Evolutionary conservation across 2,888 invertebrate species (phyloP).

Genomic region (Ommatoiulus sabulosus): DNA sequence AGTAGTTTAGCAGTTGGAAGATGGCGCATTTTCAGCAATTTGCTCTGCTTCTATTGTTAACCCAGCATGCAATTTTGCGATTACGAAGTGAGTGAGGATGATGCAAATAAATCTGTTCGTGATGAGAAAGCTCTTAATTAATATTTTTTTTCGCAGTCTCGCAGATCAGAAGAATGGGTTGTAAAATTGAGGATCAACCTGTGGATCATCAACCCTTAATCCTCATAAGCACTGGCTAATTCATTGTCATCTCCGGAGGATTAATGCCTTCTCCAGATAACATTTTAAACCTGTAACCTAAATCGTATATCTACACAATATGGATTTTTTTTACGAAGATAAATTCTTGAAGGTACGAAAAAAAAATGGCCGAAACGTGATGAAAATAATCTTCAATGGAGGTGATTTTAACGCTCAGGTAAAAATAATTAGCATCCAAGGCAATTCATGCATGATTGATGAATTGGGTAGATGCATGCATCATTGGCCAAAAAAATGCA

Average conservation of each 20-base stretch:
- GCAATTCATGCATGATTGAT: constrained; percentile 2
- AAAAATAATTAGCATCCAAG: constrained; percentile 12
- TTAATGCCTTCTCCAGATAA: not conserved
- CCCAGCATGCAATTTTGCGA: not conserved
- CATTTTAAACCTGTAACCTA: constrained; percentile 27
- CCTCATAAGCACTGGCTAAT: not conserved
- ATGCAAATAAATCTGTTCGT: not conserved
- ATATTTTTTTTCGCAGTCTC: not conserved
- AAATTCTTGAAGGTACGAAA: not conserved
- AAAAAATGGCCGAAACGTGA: not conserved
- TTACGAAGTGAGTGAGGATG: not conserved
- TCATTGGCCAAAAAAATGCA: not conserved
- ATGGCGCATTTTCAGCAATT: not conserved
- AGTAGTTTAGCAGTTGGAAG: not conserved
- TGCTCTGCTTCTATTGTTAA: not conserved
- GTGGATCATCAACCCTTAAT: not conserved
- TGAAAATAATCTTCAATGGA: not conserved
- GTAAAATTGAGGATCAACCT: not conserved
- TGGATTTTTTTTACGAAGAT: not conserved
- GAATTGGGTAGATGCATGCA: not conserved
- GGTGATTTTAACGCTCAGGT: not conserved
- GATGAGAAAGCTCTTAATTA: not conserved
- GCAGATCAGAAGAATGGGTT: not conserved
- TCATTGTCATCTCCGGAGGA: not conserved
- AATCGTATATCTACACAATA: not conserved